Evolutionary conservation across 2,797 vertebrate species (phyloP).

Genomic region (Eospalax fontanierii): DNA sequence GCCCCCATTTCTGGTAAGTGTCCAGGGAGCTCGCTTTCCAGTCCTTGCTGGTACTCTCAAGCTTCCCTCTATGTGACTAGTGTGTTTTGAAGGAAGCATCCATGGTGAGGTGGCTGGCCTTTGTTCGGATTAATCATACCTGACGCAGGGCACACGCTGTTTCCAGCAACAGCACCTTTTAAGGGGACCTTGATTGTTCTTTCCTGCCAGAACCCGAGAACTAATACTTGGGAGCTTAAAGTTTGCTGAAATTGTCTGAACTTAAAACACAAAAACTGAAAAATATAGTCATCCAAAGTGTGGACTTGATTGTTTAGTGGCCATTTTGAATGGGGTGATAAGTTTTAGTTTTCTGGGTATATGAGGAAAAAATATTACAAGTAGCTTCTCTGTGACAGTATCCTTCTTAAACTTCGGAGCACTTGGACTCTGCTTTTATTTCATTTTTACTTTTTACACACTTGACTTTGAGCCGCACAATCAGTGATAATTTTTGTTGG

Average conservation of each 20-base stretch:
- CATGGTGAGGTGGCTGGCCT: neutral
- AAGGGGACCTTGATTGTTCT: constrained; percentile 20
- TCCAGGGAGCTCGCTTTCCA: neutral
- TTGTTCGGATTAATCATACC: neutral
- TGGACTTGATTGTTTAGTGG: neutral
- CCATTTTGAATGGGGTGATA: constrained; percentile 30
- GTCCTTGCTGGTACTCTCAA: neutral
- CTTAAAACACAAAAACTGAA: constrained; percentile 9
- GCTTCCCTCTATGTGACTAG: neutral
- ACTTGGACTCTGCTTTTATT: constrained; percentile 9
- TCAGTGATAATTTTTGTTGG: constrained; percentile 39
- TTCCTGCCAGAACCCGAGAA: constrained; percentile 48
- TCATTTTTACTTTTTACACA: neutral
- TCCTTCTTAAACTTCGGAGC: neutral
- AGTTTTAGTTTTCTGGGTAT: constrained; percentile 1
- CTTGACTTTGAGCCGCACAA: constrained; percentile 41
- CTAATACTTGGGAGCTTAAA: constrained; percentile 14
- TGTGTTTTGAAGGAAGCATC: neutral
- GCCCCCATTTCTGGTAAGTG: constrained; percentile 1
- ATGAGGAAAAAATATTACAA: neutral
- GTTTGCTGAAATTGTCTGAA: constrained; percentile 34
- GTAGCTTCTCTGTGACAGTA: constrained; percentile 41
- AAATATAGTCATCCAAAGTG: constrained; percentile 11
- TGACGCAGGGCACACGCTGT: neutral
- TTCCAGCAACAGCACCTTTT: constrained; percentile 4